These are phyloP conservation scores for Trissolcus basalis DNA, from an alignment of 1,140 invertebrate species.

Conservation along the genomic window DNA sequence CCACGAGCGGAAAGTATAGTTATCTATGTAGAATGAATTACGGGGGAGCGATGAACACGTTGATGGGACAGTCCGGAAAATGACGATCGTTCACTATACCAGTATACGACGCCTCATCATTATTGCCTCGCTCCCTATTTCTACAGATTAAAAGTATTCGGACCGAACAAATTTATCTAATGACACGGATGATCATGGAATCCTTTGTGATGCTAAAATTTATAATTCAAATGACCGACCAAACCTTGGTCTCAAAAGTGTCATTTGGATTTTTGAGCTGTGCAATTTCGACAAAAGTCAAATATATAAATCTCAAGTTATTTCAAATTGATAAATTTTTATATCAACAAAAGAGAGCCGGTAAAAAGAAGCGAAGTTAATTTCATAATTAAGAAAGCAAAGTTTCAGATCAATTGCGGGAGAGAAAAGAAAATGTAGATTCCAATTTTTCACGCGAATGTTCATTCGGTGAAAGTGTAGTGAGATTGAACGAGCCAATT, in stretches of 20 bases:
- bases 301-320: too few species aligned
- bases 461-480: background rate
- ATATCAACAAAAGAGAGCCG: too few species aligned
- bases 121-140: constrained; percentile 30
- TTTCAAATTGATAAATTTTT: too few species aligned
- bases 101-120: constrained; percentile 32
- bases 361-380: too few species aligned
- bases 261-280: too few species aligned
- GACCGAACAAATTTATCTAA: constrained; percentile 30
- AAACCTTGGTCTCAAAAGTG: too few species aligned
- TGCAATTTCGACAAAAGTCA: too few species aligned
- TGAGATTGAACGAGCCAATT: constrained; percentile 4
- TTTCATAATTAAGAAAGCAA: too few species aligned
- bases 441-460: constrained; percentile 4
- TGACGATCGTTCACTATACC: constrained; percentile 61
- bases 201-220: background rate
- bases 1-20: constrained; percentile 71
- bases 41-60: constrained; percentile 66
- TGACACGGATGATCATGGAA: constrained; percentile 3
- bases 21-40: constrained; percentile 65
- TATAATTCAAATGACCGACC: too few species aligned
- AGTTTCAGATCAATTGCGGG: too few species aligned
- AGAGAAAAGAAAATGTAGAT: background rate
- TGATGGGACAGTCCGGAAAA: constrained; percentile 72
- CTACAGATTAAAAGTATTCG: constrained; percentile 38